These are phyloP conservation scores for Tillus elongatus DNA, from an alignment of 2,888 invertebrate genomes.

Conservation along the genomic window DNA sequence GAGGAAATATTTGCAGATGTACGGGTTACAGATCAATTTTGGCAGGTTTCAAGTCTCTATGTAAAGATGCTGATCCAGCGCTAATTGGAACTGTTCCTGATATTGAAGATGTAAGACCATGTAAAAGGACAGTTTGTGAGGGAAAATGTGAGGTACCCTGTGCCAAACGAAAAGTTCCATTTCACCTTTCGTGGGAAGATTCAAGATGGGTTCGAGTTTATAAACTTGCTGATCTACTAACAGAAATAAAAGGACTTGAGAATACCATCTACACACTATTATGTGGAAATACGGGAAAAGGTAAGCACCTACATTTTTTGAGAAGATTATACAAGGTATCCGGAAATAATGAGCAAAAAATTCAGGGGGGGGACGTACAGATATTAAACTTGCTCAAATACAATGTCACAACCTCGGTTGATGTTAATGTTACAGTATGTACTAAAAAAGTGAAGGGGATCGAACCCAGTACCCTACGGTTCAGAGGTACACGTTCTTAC, in stretches of 20 bases:
- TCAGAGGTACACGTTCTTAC: too few species aligned
- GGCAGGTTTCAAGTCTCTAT: constrained; percentile 56
- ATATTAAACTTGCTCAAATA: too few species aligned
- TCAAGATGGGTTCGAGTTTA: constrained; percentile 52
- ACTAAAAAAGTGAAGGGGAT: too few species aligned
- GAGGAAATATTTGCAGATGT: constrained; percentile 64
- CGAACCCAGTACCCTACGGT: too few species aligned
- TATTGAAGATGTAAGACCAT: constrained; percentile 28
- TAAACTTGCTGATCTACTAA: constrained; percentile 47
- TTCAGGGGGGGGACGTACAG: too few species aligned
- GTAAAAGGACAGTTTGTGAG: constrained; percentile 22
- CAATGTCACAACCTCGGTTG: too few species aligned
- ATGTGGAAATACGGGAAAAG: constrained; percentile 68
- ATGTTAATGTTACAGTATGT: too few species aligned
- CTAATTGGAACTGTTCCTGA: too few species aligned
- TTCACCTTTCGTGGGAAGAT: constrained; percentile 36
- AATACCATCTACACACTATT: constrained; percentile 51
- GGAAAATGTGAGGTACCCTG: constrained; percentile 35
- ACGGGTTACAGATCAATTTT: constrained; percentile 58
- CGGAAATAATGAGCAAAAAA: too few species aligned
- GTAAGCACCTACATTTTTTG: too few species aligned
- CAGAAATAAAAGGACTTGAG: constrained; percentile 42
- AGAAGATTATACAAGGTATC: too few species aligned
- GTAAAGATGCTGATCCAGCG: too few species aligned
- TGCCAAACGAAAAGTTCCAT: constrained; percentile 31